Conservation (phyloP, 2,797 vertebrate genomes). For the Mormyrops attenuatus region DNA sequence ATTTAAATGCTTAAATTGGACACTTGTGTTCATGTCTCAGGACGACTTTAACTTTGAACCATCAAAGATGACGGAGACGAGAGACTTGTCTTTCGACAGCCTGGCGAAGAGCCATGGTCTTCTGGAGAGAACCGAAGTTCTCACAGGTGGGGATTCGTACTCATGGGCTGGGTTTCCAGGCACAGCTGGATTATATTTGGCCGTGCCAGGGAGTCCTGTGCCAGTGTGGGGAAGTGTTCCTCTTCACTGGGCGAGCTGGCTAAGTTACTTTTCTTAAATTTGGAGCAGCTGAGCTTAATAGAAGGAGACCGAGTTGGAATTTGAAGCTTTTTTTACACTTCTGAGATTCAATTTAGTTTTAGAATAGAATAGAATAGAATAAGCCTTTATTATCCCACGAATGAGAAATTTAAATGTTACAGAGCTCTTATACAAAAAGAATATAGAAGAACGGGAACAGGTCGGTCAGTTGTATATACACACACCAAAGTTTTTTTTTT, state of each 20-base stretch:
- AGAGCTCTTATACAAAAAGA: too few relatives aligned
- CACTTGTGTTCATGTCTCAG: background rate
- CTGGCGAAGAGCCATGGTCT: constrained; percentile 21
- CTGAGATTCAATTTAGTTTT: background rate
- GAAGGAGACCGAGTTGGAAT: background rate
- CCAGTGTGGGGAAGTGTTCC: background rate
- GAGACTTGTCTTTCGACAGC: background rate
- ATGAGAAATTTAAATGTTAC: too few relatives aligned
- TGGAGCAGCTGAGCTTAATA: background rate
- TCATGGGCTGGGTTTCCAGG: too few relatives aligned
- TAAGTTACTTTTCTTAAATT: background rate
- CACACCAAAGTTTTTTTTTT: too few relatives aligned
- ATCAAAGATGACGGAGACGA: background rate
- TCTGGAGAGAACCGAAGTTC: constrained; percentile 39
- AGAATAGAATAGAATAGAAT: too few relatives aligned
- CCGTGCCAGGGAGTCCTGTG: background rate
- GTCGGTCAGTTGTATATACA: too few relatives aligned
- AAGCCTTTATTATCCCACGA: too few relatives aligned
- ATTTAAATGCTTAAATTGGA: background rate
- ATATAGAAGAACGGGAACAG: too few relatives aligned
- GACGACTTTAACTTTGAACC: constrained; percentile 14
- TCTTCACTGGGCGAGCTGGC: background rate
- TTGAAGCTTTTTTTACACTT: background rate
- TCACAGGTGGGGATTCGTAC: constrained; percentile 29
- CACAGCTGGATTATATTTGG: background rate